Base-by-base conservation (phyloP, 2,113 vertebrate species). In the Plecturocebus donacophilus region DNA sequence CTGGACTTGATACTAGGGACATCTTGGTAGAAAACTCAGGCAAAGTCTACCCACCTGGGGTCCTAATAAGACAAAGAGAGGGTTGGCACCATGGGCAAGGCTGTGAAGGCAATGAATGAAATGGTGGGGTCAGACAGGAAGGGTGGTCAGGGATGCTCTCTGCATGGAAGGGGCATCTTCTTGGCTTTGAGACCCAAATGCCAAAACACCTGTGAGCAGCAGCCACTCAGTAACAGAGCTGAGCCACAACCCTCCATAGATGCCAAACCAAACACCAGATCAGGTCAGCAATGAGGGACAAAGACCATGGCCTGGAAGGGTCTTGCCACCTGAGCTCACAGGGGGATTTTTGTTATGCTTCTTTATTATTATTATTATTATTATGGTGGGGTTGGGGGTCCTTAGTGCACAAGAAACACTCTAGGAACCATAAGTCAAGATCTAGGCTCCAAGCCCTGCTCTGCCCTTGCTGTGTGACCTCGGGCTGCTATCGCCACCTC, bases 81-180 rank as follows among this genome's bases (percentile, higher is more conserved):
- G 23, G 35, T 1, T 75, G 54, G 54, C 35, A 32, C n/a, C 13
- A 3, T 56, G 27, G 23, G 25, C 11, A 20, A 6, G 23, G n/a
- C 83, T 54, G 10, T n/a, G 84, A 61, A 42, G 58, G 27, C 40
- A 27, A 13, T 5, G 16, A 25, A 38, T 32, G 52, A 11, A 64
- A 16, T 0, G 0, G 30, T 19, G 11, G 54, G 42, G 38, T 19
- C n/a, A 0, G 0, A 45, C 13, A 21, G 49, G 58, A 17, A 61
- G 3, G 16, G 12, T 52, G n/a, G 68, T 19, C 80, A 80, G 71
- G 52, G 38, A 32, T 3, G 42, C 25, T 49, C 61, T 73, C 73
- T 45, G 32, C 17, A 19, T 25, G n/a, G 54, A 70, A 30, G 70
- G 6, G 45, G 64, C 38, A 42, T 82, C 64, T 47, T 82, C 71